These are phyloP conservation scores for Tachysurus vachellii DNA, from an alignment of 2,113 vertebrate genomes.

Conservation along the genomic window DNA sequence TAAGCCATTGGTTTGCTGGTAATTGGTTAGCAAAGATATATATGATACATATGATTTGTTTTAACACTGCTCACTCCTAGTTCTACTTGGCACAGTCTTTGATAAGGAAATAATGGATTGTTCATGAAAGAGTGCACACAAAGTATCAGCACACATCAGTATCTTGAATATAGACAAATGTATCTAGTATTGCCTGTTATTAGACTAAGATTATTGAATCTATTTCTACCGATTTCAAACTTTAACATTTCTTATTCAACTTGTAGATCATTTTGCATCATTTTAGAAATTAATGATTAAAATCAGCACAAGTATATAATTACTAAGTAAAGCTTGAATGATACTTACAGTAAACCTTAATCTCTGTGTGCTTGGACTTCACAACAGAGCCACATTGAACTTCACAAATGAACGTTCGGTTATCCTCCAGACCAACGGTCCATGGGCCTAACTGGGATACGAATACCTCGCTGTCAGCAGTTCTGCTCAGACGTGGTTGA, in stretches of 20 bases:
- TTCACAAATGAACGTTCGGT: slow-evolving; percentile 64
- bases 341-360: slow-evolving; percentile 68
- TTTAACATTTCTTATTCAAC: background rate
- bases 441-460: slow-evolving; percentile 55
- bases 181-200: too few relatives aligned
- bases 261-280: background rate
- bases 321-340: background rate
- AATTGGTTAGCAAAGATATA: background rate
- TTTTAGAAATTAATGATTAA: background rate
- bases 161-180: background rate
- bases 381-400: slow-evolving; percentile 61
- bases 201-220: background rate
- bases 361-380: slow-evolving; percentile 43
- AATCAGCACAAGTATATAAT: background rate
- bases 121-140: background rate
- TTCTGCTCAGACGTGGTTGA: background rate
- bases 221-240: background rate
- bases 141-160: too few relatives aligned
- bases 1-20: background rate
- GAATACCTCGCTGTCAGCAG: background rate
- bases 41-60: background rate
- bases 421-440: slow-evolving; percentile 58
- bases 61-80: background rate
- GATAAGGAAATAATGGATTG: background rate
- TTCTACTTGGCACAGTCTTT: background rate